These are phyloP conservation scores for Aphis craccivora DNA, from an alignment of 1,140 invertebrate species.

Conservation along the genomic window DNA sequence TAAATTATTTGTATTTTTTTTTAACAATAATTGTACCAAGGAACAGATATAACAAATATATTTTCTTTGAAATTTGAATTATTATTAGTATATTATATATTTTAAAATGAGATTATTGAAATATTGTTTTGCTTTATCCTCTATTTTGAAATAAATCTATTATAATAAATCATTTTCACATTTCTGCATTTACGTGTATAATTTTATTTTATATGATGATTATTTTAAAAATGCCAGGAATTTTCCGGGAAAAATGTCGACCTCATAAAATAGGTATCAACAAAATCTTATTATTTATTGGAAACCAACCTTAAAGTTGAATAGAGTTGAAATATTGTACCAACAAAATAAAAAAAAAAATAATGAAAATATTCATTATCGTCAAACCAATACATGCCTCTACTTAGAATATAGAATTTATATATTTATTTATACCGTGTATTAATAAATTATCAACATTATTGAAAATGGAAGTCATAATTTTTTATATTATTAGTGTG, in stretches of 20 bases:
- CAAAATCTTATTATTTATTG: not conserved
- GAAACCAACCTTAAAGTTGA: not conserved
- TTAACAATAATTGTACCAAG: no score
- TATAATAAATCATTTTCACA: not conserved
- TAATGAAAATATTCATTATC: not conserved
- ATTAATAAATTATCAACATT: not conserved
- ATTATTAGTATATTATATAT: no score
- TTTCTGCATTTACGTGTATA: not conserved
- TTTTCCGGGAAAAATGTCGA: no score
- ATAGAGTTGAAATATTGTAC: no score
- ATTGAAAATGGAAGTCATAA: not conserved
- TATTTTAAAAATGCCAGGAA: not conserved
- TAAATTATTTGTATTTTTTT: no score
- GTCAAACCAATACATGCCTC: not conserved
- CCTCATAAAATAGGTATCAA: not conserved
- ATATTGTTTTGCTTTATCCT: not conserved
- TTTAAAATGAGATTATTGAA: no score
- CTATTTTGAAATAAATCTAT: not conserved
- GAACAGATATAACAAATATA: no score
- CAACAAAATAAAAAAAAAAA: not conserved
- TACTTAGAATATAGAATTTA: not conserved
- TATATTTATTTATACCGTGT: not conserved
- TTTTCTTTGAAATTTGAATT: no score
- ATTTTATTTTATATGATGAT: not conserved
- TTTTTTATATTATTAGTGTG: not conserved